Evolutionary conservation across 2,888 invertebrate genomes (phyloP), one percentile per base, ranked within the genome.

Genomic region (Polyploca ridens): DNA sequence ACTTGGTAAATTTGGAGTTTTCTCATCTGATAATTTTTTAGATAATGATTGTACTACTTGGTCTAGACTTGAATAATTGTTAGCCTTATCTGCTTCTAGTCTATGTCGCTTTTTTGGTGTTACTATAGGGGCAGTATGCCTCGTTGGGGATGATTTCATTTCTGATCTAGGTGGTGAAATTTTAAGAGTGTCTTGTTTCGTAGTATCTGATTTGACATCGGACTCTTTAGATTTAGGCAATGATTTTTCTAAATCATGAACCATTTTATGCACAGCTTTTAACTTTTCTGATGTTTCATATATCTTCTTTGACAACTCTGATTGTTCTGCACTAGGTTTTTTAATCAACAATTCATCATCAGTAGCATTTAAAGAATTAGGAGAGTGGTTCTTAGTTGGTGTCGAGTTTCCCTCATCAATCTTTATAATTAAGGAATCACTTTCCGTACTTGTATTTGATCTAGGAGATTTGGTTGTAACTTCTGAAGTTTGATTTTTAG

Each of bases 101-200:
- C 97, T 90, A 79, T 97, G 97, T 0, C 97, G 93, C 79, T 97
- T 97, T 78, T 97, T 97, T 0, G 97, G 97, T 0, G 97, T 96
- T 1, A 96, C 96, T 33, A 94, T 93, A 33, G 94, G 94, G 27
- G 94, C 90, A 14, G 89, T 81, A 77, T 91, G 90, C 63, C 90
- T 87, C 46, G 88, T 71, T 11, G 90, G 90, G 7, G 90, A 89
- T 38, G 83, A 75, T 79, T 90, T 91, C n/a, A 82, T 76, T 77
- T 90, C 93, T 66, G 86, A 83, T 78, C 86, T 87, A 60, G 94
- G 93, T 35, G 91, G 90, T 13, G 88, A 84, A 35, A 87, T 79
- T 84, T 86, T 90, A 65, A 76, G 80, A 14, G 78, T 75, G 66
- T 93, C 92, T 71, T 74, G 80, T 78, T 90, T 94, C 13, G 77